These are phyloP conservation scores for Dinocampus coccinellae DNA, from an alignment of 2,888 invertebrate genomes.

Conservation along the genomic window DNA sequence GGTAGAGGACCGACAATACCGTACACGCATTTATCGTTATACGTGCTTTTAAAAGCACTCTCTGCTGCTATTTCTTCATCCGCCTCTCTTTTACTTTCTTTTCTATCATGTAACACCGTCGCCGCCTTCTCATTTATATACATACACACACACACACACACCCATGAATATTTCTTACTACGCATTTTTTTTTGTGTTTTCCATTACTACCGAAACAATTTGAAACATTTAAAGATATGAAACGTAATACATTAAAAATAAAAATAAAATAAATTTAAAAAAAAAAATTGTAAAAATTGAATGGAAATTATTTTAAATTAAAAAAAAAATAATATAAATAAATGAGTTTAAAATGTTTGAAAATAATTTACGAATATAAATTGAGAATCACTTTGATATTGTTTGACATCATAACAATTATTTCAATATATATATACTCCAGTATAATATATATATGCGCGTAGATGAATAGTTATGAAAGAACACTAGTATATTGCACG, in stretches of 20 bases:
- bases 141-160: too few relatives aligned
- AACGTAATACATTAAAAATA: too few relatives aligned
- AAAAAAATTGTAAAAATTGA: too few relatives aligned
- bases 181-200: too few relatives aligned
- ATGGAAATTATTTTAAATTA: too few relatives aligned
- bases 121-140: background rate
- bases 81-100: background rate
- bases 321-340: too few relatives aligned
- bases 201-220: too few relatives aligned
- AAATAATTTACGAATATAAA: background rate
- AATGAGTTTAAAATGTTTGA: too few relatives aligned
- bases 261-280: too few relatives aligned
- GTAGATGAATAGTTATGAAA: background rate
- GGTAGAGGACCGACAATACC: constrained; percentile 35
- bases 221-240: too few relatives aligned
- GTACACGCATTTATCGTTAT: constrained; percentile 16
- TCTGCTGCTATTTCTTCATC: background rate
- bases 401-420: constrained; percentile 19
- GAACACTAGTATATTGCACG: background rate
- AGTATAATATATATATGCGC: background rate
- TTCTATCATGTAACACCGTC: background rate
- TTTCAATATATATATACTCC: constrained; percentile 1
- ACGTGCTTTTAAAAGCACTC: constrained; percentile 18
- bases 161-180: too few relatives aligned
- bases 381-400: constrained; percentile 4